Base-by-base conservation (phyloP, 2,888 invertebrate genomes). In the Drosophila mimica region DNA sequence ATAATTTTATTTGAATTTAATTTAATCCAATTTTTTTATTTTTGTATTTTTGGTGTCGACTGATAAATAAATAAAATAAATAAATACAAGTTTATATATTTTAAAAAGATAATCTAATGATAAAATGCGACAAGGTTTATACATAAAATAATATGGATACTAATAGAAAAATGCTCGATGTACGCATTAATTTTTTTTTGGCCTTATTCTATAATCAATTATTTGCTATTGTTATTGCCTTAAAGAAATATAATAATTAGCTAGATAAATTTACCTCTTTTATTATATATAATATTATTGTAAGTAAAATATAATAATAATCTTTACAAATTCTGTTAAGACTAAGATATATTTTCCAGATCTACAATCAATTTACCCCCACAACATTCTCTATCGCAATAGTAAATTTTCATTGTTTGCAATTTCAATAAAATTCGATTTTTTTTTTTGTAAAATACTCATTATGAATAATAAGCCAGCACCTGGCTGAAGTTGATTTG, bases 361-460 rank as follows among this genome's bases (percentile, higher is more conserved):
- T 4, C 40, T 9, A 9, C 9, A 4, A n/a, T 4, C 9, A n/a
- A 40, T 0, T n/a, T 0, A 4, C 4, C 9, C 4, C 17, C 38
- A n/a, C 13, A 43, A 13, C 20, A 13, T 13, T 43, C 20, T 20
- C 20, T 20, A 6, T 20, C 1, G 43, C 6, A 38, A 17, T 17
- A 17, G 17, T 17, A n/a, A 4, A n/a, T 40, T n/a, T 40, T 7
- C 13, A 13, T 46, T 46, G 43, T 7, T 20, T 3, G 20, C 20
- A 20, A 43, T 46, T 20, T 13, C 20, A 4, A 7, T 13, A 46
- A 20, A 46, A 20, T 46, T 46, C 1, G 1, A 7, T 13, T 20
- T 46, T 20, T 13, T 13, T 46, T 20, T 13, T 13, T 3, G n/a
- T 7, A 13, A 46, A 13, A 20, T 20, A 7, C 7, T 13, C 46